Evolutionary conservation across 2,113 vertebrate species (phyloP).

Genomic region (Scomber scombrus): DNA sequence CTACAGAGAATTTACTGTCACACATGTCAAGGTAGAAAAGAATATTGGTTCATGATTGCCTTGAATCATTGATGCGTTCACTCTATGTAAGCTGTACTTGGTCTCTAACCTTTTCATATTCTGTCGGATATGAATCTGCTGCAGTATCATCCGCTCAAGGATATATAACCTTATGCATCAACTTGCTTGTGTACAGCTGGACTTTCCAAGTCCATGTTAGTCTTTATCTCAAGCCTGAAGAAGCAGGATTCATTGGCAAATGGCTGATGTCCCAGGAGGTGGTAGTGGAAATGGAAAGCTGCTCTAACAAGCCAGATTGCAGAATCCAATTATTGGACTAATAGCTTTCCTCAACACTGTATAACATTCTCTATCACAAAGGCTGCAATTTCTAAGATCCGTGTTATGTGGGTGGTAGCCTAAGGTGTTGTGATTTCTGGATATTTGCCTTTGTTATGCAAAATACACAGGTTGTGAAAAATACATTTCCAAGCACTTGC

Average conservation of each 20-base stretch:
- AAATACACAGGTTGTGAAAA: slow-evolving; percentile 43
- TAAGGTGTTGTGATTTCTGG: slow-evolving; percentile 59
- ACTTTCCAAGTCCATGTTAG: slow-evolving; percentile 64
- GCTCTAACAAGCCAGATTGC: slow-evolving; percentile 74
- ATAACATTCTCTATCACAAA: slow-evolving; percentile 64
- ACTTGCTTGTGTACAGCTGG: slow-evolving; percentile 50
- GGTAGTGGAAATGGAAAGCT: slow-evolving; percentile 76
- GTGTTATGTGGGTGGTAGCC: slow-evolving; percentile 47
- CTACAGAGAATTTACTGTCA: slow-evolving; percentile 43
- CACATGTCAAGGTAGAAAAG: slow-evolving; percentile 54
- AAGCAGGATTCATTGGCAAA: slow-evolving; percentile 72
- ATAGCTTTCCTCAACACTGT: slow-evolving; percentile 73
- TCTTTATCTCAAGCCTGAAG: slow-evolving; percentile 70
- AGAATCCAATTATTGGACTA: slow-evolving; percentile 79
- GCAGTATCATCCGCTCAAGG: slow-evolving; percentile 47
- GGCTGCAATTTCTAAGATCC: slow-evolving; percentile 61
- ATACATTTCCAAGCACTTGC: slow-evolving; percentile 22
- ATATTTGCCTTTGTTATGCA: slow-evolving; percentile 51
- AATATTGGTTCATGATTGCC: slow-evolving; percentile 22
- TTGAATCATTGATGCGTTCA: slow-evolving; percentile 63
- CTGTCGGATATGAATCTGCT: slow-evolving; percentile 66
- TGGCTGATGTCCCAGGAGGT: slow-evolving; percentile 69
- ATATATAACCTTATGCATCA: slow-evolving; percentile 43
- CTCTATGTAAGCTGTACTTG: slow-evolving; percentile 39
- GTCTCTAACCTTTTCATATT: slow-evolving; percentile 66